Percentiles rank a stretch among this genome's conserved stretches.
Conservation (phyloP, 1,140 invertebrate genomes). For the Piezodorus guildinii region DNA sequence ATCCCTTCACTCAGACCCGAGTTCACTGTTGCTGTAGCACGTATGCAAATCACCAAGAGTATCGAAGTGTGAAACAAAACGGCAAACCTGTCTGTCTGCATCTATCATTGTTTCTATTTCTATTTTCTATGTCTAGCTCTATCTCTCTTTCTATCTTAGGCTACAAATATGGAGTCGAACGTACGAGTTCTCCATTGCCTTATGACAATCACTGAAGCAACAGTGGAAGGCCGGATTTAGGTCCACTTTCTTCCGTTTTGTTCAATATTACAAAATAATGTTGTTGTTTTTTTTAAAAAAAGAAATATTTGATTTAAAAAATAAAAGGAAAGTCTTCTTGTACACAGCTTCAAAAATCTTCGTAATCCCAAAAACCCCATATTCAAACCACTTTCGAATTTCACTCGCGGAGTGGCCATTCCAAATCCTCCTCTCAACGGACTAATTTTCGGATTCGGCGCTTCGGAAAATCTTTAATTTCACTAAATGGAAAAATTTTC, state of each 20-base stretch:
- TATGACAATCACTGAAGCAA: slow-evolving; percentile 21
- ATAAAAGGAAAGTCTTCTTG: not conserved
- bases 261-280: not conserved
- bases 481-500: slow-evolving; percentile 19
- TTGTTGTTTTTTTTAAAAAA: not conserved
- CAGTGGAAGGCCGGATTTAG: slow-evolving; percentile 3
- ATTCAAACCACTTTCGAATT: not conserved
- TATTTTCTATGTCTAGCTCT: not conserved
- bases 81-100: no score
- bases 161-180: slow-evolving; percentile 8
- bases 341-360: not conserved
- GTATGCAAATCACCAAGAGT: no score
- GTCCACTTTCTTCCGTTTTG: not conserved
- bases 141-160: not conserved
- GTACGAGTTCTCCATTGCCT: slow-evolving; percentile 16
- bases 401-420: not conserved
- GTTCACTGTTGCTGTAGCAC: not conserved
- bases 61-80: no score
- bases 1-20: not conserved
- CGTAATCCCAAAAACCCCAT: not conserved
- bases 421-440: not conserved
- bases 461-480: not conserved
- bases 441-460: not conserved
- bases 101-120: slow-evolving; percentile 2
- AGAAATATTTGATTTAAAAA: no score